A percentile compares a stretch with the other conserved stretches of the same genome.
phyloP scores from a whole-genome alignment of 2,113 vertebrate genomes.

The Thomomys bottae region DNA sequence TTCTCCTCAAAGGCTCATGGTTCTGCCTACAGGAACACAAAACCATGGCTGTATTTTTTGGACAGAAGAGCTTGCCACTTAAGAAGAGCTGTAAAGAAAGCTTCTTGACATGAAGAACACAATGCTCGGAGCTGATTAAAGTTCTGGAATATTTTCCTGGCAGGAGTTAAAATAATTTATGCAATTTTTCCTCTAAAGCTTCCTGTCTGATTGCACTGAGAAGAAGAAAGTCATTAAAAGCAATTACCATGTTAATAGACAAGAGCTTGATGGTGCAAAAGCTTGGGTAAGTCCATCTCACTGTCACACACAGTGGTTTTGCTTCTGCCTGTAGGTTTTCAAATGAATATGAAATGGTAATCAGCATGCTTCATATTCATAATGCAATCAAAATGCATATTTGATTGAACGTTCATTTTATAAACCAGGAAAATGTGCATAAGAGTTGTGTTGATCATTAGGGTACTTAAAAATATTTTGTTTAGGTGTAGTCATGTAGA shows the following conservation, averaged over 20 bases:
- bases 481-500: slow-evolving; percentile 32
- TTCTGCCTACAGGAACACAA: fast-evolving
- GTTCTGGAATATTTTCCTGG: slow-evolving; percentile 61
- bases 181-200: slow-evolving; percentile 64
- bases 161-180: slow-evolving; percentile 63
- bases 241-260: slow-evolving; percentile 76
- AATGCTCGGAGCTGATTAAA: slow-evolving; percentile 39
- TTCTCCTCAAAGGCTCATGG: fast-evolving
- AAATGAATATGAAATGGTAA: slow-evolving; percentile 71
- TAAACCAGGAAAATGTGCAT: slow-evolving; percentile 66
- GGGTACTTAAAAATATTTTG: slow-evolving; percentile 49
- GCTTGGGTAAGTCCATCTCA: slow-evolving; percentile 52
- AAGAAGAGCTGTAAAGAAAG: background rate
- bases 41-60: background rate
- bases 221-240: slow-evolving; percentile 74
- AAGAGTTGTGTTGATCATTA: slow-evolving; percentile 43
- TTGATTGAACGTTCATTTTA: slow-evolving; percentile 64
- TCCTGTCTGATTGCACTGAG: slow-evolving; percentile 67
- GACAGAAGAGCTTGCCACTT: background rate
- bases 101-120: background rate
- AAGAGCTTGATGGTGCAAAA: slow-evolving; percentile 33
- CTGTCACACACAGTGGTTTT: background rate
- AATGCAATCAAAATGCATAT: slow-evolving; percentile 70
- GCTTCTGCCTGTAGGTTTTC: slow-evolving; percentile 42
- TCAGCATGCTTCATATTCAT: slow-evolving; percentile 70